phyloP scores from a whole-genome alignment of 2,888 invertebrate genomes.

The Eubasilissa splendida region DNA sequence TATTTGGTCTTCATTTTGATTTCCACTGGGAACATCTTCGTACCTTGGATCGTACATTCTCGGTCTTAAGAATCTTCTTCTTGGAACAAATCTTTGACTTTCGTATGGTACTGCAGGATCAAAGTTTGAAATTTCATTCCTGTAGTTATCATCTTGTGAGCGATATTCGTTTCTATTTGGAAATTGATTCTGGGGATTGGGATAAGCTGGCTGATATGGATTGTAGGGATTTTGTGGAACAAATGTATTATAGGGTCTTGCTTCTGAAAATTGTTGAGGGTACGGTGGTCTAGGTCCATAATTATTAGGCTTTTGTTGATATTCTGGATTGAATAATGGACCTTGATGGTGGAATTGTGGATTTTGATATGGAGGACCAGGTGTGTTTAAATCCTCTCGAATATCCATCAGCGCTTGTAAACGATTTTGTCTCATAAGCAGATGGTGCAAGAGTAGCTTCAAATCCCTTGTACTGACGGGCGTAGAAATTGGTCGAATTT shows the following conservation, averaged over 20 bases:
- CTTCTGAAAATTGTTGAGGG: conserved; percentile 45
- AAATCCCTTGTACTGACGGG: conserved; percentile 82
- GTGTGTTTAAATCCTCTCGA: conserved; percentile 50
- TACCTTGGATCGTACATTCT: conserved; percentile 63
- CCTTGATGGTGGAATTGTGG: conserved; percentile 59
- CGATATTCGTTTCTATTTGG: conserved; percentile 55
- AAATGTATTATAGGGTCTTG: conserved; percentile 62
- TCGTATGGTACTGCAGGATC: conserved; percentile 67
- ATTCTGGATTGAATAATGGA: conserved; percentile 57
- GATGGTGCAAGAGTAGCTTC: conserved; percentile 77
- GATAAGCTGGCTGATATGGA: conserved; percentile 66
- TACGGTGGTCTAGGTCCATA: conserved; percentile 48
- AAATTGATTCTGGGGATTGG: conserved; percentile 61
- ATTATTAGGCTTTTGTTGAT: conserved; percentile 48
- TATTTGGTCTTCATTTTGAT: conserved; percentile 68
- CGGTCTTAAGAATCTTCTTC: conserved; percentile 63
- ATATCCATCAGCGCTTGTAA: conserved; percentile 73
- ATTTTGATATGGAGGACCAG: conserved; percentile 63
- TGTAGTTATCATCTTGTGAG: conserved; percentile 63
- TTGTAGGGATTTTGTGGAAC: conserved; percentile 62
- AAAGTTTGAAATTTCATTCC: conserved; percentile 65
- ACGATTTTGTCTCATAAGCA: conserved; percentile 77
- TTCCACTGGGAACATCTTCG: conserved; percentile 67
- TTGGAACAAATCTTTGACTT: conserved; percentile 69
- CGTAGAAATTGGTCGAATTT: conserved; percentile 76